Percentiles rank a stretch among this genome's conserved stretches.
These are phyloP conservation scores for Pantherophis alleghaniensis DNA, from an alignment of 2,797 vertebrate species.

Conservation along the genomic window DNA sequence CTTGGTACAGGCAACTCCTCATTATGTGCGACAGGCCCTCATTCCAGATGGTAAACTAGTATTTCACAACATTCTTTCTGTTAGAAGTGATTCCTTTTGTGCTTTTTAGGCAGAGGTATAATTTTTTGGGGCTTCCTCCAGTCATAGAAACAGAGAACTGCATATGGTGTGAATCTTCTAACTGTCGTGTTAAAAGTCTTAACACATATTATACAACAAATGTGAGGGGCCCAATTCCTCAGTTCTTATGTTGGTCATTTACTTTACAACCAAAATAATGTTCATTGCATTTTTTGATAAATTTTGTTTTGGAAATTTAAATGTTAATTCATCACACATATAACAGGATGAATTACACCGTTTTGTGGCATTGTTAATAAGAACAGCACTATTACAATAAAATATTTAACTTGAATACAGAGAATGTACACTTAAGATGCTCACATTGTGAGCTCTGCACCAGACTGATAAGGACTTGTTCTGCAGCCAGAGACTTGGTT, in stretches of 20 bases:
- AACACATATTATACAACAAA: not conserved
- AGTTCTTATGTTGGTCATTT: not conserved
- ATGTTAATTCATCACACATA: not conserved
- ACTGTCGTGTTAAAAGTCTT: not conserved
- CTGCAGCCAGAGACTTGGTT: not conserved
- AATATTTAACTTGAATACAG: not conserved
- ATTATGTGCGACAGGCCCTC: not conserved
- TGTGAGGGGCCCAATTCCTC: not conserved
- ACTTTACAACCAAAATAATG: not conserved
- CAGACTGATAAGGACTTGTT: not conserved
- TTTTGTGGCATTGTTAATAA: not conserved
- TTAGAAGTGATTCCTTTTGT: not conserved
- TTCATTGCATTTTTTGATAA: not conserved
- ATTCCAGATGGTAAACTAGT: not conserved
- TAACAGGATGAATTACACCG: not conserved
- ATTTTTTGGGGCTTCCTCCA: not conserved
- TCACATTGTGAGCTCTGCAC: not conserved
- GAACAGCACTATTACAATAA: not conserved
- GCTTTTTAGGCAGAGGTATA: not conserved
- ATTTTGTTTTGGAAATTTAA: not conserved
- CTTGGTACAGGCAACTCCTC: not conserved
- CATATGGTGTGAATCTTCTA: not conserved
- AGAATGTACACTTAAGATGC: not conserved
- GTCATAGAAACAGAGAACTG: not conserved
- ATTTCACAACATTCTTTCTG: not conserved